phyloP scores from a whole-genome alignment of 2,113 vertebrate genomes.

The Cygnus atratus region DNA sequence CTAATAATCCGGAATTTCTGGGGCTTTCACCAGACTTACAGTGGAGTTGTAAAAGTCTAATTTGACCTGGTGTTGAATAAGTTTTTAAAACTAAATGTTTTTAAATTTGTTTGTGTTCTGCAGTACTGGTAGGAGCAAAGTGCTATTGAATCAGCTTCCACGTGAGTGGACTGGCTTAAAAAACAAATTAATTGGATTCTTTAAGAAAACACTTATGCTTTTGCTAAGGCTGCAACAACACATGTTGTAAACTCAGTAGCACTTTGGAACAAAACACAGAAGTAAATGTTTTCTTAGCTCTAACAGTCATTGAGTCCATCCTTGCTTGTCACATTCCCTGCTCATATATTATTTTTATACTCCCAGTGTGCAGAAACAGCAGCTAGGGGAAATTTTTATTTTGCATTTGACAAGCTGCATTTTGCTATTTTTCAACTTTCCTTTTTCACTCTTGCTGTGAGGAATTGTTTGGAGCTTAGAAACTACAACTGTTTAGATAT shows the following conservation, averaged over 20 bases:
- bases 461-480: slow-evolving; percentile 17
- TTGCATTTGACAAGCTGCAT: slow-evolving; percentile 54
- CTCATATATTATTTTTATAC: slow-evolving; percentile 56
- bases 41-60: not conserved
- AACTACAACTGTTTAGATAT: not conserved
- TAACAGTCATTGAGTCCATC: slow-evolving; percentile 23
- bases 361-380: slow-evolving; percentile 39
- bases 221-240: not conserved
- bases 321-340: slow-evolving; percentile 25
- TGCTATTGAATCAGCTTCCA: not conserved
- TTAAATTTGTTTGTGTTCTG: not conserved
- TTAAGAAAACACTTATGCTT: not conserved
- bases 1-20: not conserved
- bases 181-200: slow-evolving; percentile 27
- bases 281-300: slow-evolving; percentile 53
- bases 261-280: not conserved
- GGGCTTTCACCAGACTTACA: not conserved
- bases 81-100: not conserved
- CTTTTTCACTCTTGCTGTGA: slow-evolving; percentile 17
- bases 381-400: slow-evolving; percentile 50
- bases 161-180: not conserved
- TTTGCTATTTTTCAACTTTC: slow-evolving; percentile 37
- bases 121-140: not conserved
- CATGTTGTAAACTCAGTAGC: not conserved
- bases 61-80: not conserved